Evolutionary conservation across 2,113 vertebrate genomes (phyloP).

Genomic region (Pao palembangensis): DNA sequence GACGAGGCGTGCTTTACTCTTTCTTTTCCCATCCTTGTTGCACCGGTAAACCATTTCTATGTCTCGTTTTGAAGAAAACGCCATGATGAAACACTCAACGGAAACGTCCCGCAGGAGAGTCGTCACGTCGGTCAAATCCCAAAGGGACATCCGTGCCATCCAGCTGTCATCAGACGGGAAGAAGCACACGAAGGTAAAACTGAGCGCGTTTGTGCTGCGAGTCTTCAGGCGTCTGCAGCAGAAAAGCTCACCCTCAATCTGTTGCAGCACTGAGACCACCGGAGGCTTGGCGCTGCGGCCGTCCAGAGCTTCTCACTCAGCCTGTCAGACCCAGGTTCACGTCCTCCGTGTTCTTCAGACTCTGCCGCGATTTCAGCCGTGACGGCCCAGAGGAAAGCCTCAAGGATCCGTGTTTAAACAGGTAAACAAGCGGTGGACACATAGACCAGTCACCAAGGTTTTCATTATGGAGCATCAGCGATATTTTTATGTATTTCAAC

Average conservation of each 20-base stretch:
- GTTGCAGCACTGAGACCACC: constrained; percentile 27
- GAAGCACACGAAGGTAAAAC: constrained; percentile 33
- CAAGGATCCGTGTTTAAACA: not conserved
- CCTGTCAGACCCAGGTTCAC: constrained; percentile 14
- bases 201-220: not conserved
- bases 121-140: not conserved
- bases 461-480: no score
- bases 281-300: not conserved
- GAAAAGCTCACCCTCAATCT: constrained; percentile 6
- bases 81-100: constrained; percentile 14
- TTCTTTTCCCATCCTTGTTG: not conserved
- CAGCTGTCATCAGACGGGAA: constrained; percentile 8
- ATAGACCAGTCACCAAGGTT: not conserved
- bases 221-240: not conserved
- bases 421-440: constrained; percentile 14
- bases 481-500: not conserved
- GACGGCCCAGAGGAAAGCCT: constrained; percentile 1
- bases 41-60: not conserved
- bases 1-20: not conserved
- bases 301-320: constrained; percentile 1
- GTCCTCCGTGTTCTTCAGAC: constrained; percentile 21
- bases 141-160: not conserved
- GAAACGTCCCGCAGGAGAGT: not conserved
- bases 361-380: constrained; percentile 2
- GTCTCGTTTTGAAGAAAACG: constrained; percentile 22